phyloP scores from a whole-genome alignment of 1,140 invertebrate genomes.

The Chironomus striatipennis region DNA sequence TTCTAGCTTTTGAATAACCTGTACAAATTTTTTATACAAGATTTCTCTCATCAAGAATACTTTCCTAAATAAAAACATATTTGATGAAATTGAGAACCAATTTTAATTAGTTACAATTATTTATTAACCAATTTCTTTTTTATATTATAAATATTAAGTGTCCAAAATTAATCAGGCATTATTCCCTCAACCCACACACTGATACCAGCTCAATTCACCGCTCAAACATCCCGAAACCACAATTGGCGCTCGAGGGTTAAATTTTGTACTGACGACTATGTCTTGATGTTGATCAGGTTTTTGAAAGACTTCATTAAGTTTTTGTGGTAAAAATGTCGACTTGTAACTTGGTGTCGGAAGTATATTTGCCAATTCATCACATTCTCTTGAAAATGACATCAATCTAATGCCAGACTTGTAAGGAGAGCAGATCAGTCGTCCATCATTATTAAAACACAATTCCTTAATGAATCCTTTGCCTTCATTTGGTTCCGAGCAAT shows the following conservation, averaged over 20 bases:
- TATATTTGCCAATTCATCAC: constrained; percentile 67
- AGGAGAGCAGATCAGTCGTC: constrained; percentile 80
- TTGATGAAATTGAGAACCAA: no score
- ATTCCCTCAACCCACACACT: no score
- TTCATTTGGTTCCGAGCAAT: constrained; percentile 76
- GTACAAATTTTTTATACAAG: no score
- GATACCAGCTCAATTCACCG: constrained; percentile 83
- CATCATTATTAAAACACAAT: constrained; percentile 80
- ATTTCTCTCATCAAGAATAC: no score
- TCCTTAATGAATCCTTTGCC: constrained; percentile 83
- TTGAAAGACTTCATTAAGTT: constrained; percentile 51
- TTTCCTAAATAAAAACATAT: no score
- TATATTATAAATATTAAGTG: no score
- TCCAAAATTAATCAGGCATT: no score
- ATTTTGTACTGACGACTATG: constrained; percentile 84
- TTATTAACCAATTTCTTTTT: no score
- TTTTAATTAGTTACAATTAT: no score
- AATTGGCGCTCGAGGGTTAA: constrained; percentile 74
- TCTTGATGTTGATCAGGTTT: constrained; percentile 66
- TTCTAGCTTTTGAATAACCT: no score
- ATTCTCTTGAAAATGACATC: constrained; percentile 66
- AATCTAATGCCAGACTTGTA: constrained; percentile 76
- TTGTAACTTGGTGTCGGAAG: constrained; percentile 39
- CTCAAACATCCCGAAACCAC: constrained; percentile 81
- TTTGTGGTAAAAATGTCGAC: constrained; percentile 37